Evolutionary conservation across 1,140 invertebrate genomes (phyloP).

Genomic region (Papilio glaucus): DNA sequence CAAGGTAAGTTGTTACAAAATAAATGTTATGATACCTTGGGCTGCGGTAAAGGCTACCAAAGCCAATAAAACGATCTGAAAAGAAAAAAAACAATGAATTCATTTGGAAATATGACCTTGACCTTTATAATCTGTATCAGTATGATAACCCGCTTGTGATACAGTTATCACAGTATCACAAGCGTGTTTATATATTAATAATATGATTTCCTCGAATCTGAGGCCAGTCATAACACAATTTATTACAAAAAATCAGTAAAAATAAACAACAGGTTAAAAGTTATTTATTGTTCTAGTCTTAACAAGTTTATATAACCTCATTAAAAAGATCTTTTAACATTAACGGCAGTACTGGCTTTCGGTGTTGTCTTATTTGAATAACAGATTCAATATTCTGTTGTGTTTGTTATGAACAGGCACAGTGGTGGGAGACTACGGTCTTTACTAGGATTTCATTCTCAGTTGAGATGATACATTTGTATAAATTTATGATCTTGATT

Average conservation of each 20-base stretch:
- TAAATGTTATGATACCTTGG: slow-evolving; percentile 25
- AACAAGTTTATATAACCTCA: neutral
- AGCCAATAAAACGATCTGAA: slow-evolving; percentile 27
- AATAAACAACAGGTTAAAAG: slow-evolving; percentile 1
- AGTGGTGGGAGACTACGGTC: too few species aligned
- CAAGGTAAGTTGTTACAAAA: neutral
- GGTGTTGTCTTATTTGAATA: neutral
- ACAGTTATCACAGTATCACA: neutral
- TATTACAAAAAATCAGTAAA: neutral
- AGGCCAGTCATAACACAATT: neutral
- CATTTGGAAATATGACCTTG: neutral
- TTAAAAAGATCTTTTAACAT: neutral
- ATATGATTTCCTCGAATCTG: neutral
- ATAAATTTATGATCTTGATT: too few species aligned
- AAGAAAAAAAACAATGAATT: neutral
- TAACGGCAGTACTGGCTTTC: neutral
- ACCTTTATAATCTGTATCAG: neutral
- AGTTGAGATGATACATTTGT: too few species aligned
- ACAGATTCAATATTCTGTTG: neutral
- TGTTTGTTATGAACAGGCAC: too few species aligned
- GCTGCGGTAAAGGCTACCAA: slow-evolving; percentile 4
- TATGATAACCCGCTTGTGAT: neutral
- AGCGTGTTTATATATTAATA: neutral
- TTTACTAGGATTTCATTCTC: too few species aligned
- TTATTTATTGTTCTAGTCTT: neutral